Evolutionary conservation across 1,140 invertebrate genomes (phyloP), one percentile per base, ranked within the genome.

Genomic region (Asobara japonica): DNA sequence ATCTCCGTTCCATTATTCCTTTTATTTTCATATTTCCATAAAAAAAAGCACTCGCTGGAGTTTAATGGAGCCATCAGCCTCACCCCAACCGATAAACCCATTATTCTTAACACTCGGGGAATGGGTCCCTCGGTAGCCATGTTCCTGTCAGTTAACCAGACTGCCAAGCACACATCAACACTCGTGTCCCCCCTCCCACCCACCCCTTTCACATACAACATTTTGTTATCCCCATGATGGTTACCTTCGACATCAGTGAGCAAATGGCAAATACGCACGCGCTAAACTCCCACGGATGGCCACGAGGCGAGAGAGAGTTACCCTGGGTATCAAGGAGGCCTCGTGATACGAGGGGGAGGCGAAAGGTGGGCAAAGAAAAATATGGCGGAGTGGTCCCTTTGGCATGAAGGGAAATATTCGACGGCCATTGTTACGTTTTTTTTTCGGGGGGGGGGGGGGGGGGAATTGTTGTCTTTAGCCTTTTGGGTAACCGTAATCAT

Each of bases 111-210:
- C 51, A 56, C 51, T 56, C 51, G 22, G 51, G 22, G 51, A 56
- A 56, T 56, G 51, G 51, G 51, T 56, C 65, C 66, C 69, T 70
- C 76, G 78, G 79, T 82, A 82, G 81, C 78, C 81, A 77, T 79
- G 72, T 73, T 73, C 74, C 73, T 76, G 71, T 69, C 71, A 74
- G 73, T 72, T 73, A 60, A 69, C 29, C 65, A 65, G 62, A 64
- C 31, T 41, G 69, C 62, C 65, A 64, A 62, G 22, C 68, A 41
- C 22, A 65, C 65, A 69, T 31, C 27, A 56, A 60, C 20, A 67
- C 30, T n/a, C 29, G 31, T 61, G 10, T 45, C 18, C 68, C 38
- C 61, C 36, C 68, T 67, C 30, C 33, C 51, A 29, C 38, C 61
- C 36, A 68, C 62, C 30, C 33, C 51, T 16, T 64, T 64, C 69